Conservation (phyloP, 2,113 vertebrate genomes). For the zebrafish (Danio rerio) region GRCz12tu NC_133186.1:31925501-31926000, state of each 20-base stretch:
- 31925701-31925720: slow-evolving; percentile 25
- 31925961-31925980: not conserved
- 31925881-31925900: not conserved
- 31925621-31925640: slow-evolving; percentile 40
- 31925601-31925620: not conserved
- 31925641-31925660: not conserved
- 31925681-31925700: not conserved
- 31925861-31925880: not conserved
- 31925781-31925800: too few species aligned
- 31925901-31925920: not conserved
- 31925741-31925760: not conserved
- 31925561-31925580: not conserved
- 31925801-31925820: not conserved
- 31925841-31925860: not conserved
- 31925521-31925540: not conserved
- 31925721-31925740: not conserved
- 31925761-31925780: not conserved
- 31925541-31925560: not conserved
- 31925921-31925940: not conserved
- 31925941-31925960: slow-evolving; percentile 36
- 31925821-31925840: not conserved
- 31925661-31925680: slow-evolving; percentile 22
- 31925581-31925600: not conserved
- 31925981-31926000: slow-evolving; percentile 51
- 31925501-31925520: not conserved